Percentiles rank a stretch among this genome's conserved stretches.
Evolutionary conservation across 2,888 invertebrate species (phyloP).

Genomic region (Cylloceria caligata): DNA sequence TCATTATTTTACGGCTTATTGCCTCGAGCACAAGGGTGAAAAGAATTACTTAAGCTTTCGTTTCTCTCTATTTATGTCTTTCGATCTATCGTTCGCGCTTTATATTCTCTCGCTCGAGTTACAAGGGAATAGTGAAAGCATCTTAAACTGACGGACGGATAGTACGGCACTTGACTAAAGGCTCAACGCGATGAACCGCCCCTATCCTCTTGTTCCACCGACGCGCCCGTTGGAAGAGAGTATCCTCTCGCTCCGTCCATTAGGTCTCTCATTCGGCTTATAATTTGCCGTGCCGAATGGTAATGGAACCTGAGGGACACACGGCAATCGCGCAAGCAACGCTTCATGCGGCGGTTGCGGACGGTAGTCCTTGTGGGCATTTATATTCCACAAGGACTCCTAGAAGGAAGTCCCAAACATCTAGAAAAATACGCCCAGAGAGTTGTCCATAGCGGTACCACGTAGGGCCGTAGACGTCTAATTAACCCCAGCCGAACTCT

Average conservation of each 20-base stretch:
- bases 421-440: slow-evolving; percentile 29
- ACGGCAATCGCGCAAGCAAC: slow-evolving; percentile 65
- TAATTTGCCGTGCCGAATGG: slow-evolving; percentile 84
- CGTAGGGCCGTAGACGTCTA: slow-evolving; percentile 73
- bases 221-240: slow-evolving; percentile 3
- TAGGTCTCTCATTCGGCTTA: slow-evolving; percentile 81
- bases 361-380: slow-evolving; percentile 68
- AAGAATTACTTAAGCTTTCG: slow-evolving; percentile 12
- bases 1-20: slow-evolving; percentile 1
- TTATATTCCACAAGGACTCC: slow-evolving; percentile 4
- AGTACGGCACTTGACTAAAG: slow-evolving; percentile 54
- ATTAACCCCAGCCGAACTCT: slow-evolving; percentile 71
- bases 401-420: slow-evolving; percentile 27
- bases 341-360: slow-evolving; percentile 65
- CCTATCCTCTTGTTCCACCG: slow-evolving; percentile 68
- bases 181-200: slow-evolving; percentile 72
- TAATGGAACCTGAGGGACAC: slow-evolving; percentile 80
- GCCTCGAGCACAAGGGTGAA: slow-evolving; percentile 8
- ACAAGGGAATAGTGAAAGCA: slow-evolving; percentile 34
- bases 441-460: slow-evolving; percentile 21
- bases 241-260: slow-evolving; percentile 78
- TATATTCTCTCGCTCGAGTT: slow-evolving; percentile 30
- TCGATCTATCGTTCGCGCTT: slow-evolving; percentile 43
- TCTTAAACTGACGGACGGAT: slow-evolving; percentile 52
- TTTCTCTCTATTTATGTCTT: slow-evolving; percentile 5